Conservation (phyloP, 2,888 invertebrate species). For the Coecobrya sp. region DNA sequence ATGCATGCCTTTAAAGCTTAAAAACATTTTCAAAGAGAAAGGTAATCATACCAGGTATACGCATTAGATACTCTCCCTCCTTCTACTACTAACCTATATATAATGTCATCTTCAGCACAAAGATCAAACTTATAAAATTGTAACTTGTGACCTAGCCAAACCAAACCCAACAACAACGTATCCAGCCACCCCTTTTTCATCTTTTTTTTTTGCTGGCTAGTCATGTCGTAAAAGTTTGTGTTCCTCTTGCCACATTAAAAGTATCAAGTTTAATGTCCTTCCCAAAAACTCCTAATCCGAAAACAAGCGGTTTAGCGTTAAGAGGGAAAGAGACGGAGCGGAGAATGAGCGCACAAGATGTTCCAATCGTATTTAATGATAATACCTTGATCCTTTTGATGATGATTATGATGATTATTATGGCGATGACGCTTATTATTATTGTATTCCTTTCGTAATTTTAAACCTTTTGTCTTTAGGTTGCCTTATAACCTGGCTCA, state of each 20-base stretch:
- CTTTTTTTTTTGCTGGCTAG: slow-evolving; percentile 27
- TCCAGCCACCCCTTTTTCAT: slow-evolving; percentile 56
- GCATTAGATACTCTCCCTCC: neutral
- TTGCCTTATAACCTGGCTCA: slow-evolving; percentile 15
- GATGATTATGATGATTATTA: slow-evolving; percentile 59
- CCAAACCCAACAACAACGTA: slow-evolving; percentile 3
- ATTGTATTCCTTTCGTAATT: slow-evolving; percentile 22
- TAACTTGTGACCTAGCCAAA: slow-evolving; percentile 67
- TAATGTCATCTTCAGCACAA: slow-evolving; percentile 9
- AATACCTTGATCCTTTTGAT: slow-evolving; percentile 73
- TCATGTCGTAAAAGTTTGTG: slow-evolving; percentile 67
- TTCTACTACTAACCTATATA: slow-evolving; percentile 64
- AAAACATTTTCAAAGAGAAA: slow-evolving; percentile 17
- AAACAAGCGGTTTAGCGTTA: slow-evolving; percentile 56
- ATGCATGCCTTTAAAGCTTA: neutral
- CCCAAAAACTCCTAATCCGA: slow-evolving; percentile 59
- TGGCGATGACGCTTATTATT: slow-evolving; percentile 56
- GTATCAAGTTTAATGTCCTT: slow-evolving; percentile 80
- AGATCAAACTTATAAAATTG: slow-evolving; percentile 42
- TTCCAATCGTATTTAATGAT: slow-evolving; percentile 77
- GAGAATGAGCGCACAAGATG: slow-evolving; percentile 57
- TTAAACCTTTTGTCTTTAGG: slow-evolving; percentile 48
- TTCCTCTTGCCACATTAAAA: slow-evolving; percentile 78
- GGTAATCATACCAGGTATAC: neutral
- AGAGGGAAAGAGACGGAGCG: slow-evolving; percentile 24